Evolutionary conservation across 2,113 vertebrate genomes (phyloP).

Genomic region (Nettapus auritus): DNA sequence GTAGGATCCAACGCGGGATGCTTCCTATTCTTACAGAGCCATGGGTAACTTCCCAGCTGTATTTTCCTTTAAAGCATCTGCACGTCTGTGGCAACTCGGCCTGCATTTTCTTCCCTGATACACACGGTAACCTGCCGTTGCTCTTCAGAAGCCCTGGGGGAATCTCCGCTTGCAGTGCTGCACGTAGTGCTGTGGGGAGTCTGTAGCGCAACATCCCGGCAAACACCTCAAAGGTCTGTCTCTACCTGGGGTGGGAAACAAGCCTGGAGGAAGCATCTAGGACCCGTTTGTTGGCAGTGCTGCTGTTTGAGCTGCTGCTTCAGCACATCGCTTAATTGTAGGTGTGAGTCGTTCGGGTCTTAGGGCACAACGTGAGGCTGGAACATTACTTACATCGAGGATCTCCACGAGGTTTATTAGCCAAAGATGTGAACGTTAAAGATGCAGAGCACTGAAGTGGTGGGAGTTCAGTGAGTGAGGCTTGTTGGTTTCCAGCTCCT

Average conservation of each 20-base stretch:
- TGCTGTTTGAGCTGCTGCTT: neutral
- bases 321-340: neutral
- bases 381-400: neutral
- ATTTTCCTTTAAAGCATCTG: neutral
- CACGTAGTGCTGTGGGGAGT: neutral
- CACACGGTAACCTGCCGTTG: neutral
- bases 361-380: neutral
- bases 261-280: neutral
- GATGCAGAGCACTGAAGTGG: neutral
- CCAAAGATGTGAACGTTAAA: neutral
- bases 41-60: neutral
- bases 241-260: neutral
- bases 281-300: neutral
- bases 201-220: neutral
- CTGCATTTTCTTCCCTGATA: neutral
- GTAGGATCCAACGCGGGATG: neutral
- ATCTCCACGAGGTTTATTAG: neutral
- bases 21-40: neutral
- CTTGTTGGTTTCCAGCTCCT: conserved; percentile 30
- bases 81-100: neutral
- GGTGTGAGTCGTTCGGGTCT: neutral
- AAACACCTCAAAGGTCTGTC: neutral
- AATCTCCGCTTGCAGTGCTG: neutral
- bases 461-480: neutral
- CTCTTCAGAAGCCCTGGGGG: neutral